Evolutionary conservation across 2,113 vertebrate genomes (phyloP), one percentile per base, ranked within the genome.

Genomic region (Ictidomys tridecemlineatus): DNA sequence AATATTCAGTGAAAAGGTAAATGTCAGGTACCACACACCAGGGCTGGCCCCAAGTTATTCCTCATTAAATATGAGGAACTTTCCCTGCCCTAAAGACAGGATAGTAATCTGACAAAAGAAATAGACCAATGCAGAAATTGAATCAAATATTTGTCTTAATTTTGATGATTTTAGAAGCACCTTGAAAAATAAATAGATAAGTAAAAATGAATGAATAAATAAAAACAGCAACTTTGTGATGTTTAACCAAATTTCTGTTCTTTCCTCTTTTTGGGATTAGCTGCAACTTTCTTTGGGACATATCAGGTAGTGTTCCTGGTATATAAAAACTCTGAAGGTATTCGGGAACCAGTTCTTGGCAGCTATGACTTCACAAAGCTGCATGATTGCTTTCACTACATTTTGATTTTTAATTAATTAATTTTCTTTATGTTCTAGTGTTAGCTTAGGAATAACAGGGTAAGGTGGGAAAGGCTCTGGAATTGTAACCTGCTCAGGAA

Each of bases 111-210:
- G 28, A 48, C 70, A 56, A 77, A 86, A 65, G 51, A 96, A 94
- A 89, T 8, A 80, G 4, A 86, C 5, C 24, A 39, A 10, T 6
- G 30, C 14, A 56, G 61, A 89, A 76, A 45, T 24, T 17, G 8
- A 45, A 18, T 34, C 2, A 76, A 65, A 32, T 0, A 24, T 61
- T n/a, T 32, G 8, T 67, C 22, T 78, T 61, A 39, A 63, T 90
- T 93, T 48, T 53, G 45, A 37, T 95, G 39, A 58, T 30, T 39
- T 84, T 53, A 72, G 78, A 87, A 89, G n/a, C 42, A 82, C 16
- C 20, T 37, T 77, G 37, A 79, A 78, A 58, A 76, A 67, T 20
- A 51, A n/a, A 39, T n/a, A 63, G 8, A 63, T 63, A 26, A 26
- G 26, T 22, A 63, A 26, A 63, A 63, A 26, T 26, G 8, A 63